Conservation (phyloP, 1,140 invertebrate genomes). For the Zaprionus taronus region DNA sequence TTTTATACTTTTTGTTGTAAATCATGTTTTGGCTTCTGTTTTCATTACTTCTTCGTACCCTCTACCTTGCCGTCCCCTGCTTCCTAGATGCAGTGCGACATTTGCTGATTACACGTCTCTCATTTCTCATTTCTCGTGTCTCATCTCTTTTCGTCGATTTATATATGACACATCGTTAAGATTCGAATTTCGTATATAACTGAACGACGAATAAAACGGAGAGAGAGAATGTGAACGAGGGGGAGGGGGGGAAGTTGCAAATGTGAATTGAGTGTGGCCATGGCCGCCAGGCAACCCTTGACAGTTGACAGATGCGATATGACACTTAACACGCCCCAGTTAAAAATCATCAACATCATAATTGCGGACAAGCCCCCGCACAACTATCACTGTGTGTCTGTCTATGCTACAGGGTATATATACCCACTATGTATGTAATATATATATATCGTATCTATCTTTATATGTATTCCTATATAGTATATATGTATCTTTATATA, state of each 20-base stretch:
- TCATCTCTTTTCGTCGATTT: neutral
- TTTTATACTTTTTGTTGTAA: no score
- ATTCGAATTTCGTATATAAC: neutral
- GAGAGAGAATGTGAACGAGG: no score
- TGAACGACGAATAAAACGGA: neutral
- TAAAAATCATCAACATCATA: neutral
- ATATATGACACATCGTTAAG: neutral
- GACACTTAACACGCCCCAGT: slow-evolving; percentile 4
- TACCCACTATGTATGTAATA: neutral
- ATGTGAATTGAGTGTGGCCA: neutral
- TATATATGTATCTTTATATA: neutral
- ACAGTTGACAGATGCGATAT: slow-evolving; percentile 2
- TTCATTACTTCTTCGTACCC: no score
- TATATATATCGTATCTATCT: neutral
- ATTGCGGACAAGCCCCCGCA: no score
- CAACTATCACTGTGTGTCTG: neutral
- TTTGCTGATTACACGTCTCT: neutral
- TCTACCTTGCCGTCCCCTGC: no score
- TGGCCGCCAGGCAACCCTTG: neutral
- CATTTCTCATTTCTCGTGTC: neutral
- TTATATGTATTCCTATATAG: neutral
- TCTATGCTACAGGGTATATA: neutral
- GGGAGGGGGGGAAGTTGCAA: neutral
- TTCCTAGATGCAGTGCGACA: neutral
- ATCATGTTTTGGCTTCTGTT: no score